These are phyloP conservation scores for Aix galericulata DNA, from an alignment of 2,113 vertebrate genomes.

Conservation along the genomic window DNA sequence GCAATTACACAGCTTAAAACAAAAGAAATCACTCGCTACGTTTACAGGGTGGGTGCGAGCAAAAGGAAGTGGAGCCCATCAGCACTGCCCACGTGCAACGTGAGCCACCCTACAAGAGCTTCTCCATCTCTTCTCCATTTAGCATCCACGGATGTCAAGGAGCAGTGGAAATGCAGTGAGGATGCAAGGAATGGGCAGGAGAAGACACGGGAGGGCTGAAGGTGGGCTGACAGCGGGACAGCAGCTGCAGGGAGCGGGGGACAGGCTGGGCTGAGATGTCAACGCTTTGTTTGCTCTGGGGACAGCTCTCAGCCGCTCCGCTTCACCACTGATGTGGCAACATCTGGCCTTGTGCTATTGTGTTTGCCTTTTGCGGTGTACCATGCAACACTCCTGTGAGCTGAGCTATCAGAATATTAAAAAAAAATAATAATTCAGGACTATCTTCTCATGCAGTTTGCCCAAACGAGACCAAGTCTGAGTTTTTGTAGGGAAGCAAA, in stretches of 20 bases:
- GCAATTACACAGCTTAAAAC: slow-evolving; percentile 38
- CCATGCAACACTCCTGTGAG: fast-evolving
- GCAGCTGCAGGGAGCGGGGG: not conserved
- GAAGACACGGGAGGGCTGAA: not conserved
- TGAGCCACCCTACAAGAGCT: not conserved
- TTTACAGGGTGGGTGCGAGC: fast-evolving
- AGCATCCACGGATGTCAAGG: not conserved
- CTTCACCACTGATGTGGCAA: not conserved
- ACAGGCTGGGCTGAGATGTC: fast-evolving
- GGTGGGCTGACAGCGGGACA: not conserved
- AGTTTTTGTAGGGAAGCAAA: not conserved
- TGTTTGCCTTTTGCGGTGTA: fast-evolving
- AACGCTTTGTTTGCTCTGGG: not conserved
- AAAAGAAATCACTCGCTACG: slow-evolving; percentile 28
- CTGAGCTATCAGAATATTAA: not conserved
- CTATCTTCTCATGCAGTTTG: not conserved
- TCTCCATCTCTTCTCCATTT: not conserved
- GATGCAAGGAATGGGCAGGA: not conserved
- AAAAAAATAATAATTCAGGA: not conserved
- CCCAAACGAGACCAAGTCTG: not conserved
- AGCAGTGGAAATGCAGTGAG: not conserved
- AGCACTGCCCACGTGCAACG: not conserved
- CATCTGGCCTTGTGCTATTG: not conserved
- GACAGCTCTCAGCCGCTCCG: not conserved
- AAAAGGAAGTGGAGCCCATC: not conserved